Evolutionary conservation across 2,797 vertebrate genomes (phyloP), one percentile per base, ranked within the genome.

Genomic region (Amniataba percoides): DNA sequence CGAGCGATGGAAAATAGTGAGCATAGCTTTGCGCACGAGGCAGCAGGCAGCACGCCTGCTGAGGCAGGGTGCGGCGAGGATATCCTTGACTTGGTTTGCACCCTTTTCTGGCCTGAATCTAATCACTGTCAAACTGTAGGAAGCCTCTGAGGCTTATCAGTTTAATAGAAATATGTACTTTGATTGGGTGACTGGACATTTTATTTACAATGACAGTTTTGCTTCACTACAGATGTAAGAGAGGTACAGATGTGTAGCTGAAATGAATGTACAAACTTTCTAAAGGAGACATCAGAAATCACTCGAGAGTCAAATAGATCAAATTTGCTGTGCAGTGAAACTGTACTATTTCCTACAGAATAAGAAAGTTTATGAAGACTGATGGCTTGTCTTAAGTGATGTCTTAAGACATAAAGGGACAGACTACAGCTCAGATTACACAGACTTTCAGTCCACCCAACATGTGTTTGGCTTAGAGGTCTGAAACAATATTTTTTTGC

Each of bases 51-150:
- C 69, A 40, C 9, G 87, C 74, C 86, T 80, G 81, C 81, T 84
- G 87, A 89, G 80, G 81, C 83, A 81, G 91, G 91, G 93, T 80
- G 92, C 80, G 87, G 92, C 62, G 89, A 91, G 84, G 86, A 91
- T 87, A 90, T 92, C 90, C 90, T 90, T 84, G 83, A 90, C 88
- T 91, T 80, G 69, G 71, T 86, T 76, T 85, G 80, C 81, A 83
- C 77, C 82, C 78, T 68, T 82, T 75, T 85, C 82, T 75, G 88
- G 80, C 80, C 75, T 62, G 64, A 84, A 67, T 79, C 62, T 79
- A 76, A 87, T 85, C 83, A 69, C 75, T 64, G 69, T 85, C 74
- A 81, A 81, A 68, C 71, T 78, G 76, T 43, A 71, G 65, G 69
- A 83, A 65, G 72, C 65, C 77, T 81, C 69, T 11, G 60, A 78